Evolutionary conservation across 2,888 invertebrate genomes (phyloP).

Genomic region (Euzetes globulus): DNA sequence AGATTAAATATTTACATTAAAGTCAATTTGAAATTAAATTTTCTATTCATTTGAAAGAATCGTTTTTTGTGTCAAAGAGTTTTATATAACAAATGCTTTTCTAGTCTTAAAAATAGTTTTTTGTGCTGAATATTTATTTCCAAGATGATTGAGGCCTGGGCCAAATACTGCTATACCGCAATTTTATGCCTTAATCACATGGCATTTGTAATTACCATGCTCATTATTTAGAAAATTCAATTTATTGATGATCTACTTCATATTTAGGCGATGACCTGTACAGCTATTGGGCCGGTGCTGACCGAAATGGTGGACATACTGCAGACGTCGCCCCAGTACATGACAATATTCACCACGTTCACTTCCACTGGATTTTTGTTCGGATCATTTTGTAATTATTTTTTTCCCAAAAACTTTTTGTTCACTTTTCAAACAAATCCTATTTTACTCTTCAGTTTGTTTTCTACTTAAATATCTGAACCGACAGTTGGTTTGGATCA

Average conservation of each 20-base stretch:
- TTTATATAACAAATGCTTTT: too few species aligned
- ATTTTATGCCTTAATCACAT: background rate
- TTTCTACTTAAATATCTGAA: background rate
- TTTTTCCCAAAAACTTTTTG: too few species aligned
- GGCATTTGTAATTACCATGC: background rate
- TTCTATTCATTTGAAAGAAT: too few species aligned
- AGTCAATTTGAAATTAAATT: too few species aligned
- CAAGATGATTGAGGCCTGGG: background rate
- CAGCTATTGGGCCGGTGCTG: background rate
- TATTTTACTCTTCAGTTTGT: too few species aligned
- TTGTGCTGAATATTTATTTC: background rate
- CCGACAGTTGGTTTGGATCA: background rate
- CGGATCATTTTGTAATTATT: background rate
- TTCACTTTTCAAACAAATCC: too few species aligned
- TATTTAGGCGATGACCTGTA: background rate
- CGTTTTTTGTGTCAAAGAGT: too few species aligned
- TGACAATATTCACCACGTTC: background rate
- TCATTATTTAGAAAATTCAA: background rate
- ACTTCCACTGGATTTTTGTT: background rate
- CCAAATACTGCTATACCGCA: background rate
- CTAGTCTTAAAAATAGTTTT: too few species aligned
- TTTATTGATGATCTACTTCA: background rate
- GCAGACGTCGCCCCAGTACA: background rate
- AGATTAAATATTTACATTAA: too few species aligned
- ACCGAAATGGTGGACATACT: slow-evolving; percentile 5